A percentile compares a stretch with the other conserved stretches of the same genome.
phyloP scores from a whole-genome alignment of 2,888 invertebrate genomes.

The Lycaena phlaeas region DNA sequence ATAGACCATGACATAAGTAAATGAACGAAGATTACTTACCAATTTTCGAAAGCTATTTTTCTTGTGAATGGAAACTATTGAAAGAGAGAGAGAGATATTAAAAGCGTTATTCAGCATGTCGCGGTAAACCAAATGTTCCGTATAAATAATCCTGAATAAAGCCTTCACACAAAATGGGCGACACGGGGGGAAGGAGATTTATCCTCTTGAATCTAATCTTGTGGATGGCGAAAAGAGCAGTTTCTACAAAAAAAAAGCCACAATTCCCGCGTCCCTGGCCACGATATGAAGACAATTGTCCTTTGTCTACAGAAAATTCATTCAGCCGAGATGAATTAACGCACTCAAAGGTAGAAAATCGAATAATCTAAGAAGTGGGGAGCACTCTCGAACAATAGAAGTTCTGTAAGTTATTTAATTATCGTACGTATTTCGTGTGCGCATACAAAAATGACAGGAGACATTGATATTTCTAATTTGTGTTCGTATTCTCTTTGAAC shows the following conservation, averaged over 20 bases:
- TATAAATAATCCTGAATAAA: slow-evolving; percentile 64
- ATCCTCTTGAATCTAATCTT: slow-evolving; percentile 68
- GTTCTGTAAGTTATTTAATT: slow-evolving; percentile 4
- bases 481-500: not conserved
- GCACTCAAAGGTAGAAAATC: slow-evolving; percentile 9
- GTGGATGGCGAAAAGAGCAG: slow-evolving; percentile 62
- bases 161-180: slow-evolving; percentile 57
- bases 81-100: slow-evolving; percentile 32
- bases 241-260: slow-evolving; percentile 49
- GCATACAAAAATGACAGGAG: not conserved
- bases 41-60: slow-evolving; percentile 9
- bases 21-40: not conserved
- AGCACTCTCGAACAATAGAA: too few species aligned
- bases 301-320: slow-evolving; percentile 39
- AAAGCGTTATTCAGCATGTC: slow-evolving; percentile 51
- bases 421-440: not conserved
- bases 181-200: slow-evolving; percentile 58
- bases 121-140: slow-evolving; percentile 49
- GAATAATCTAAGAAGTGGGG: slow-evolving; percentile 9
- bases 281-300: slow-evolving; percentile 38
- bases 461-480: slow-evolving; percentile 4
- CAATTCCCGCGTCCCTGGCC: slow-evolving; percentile 40
- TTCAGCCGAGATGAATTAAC: slow-evolving; percentile 33
- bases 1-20: too few species aligned
- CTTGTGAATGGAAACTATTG: slow-evolving; percentile 18